phyloP scores from a whole-genome alignment of 2,113 vertebrate genomes.

The Dicaeum eximium region DNA sequence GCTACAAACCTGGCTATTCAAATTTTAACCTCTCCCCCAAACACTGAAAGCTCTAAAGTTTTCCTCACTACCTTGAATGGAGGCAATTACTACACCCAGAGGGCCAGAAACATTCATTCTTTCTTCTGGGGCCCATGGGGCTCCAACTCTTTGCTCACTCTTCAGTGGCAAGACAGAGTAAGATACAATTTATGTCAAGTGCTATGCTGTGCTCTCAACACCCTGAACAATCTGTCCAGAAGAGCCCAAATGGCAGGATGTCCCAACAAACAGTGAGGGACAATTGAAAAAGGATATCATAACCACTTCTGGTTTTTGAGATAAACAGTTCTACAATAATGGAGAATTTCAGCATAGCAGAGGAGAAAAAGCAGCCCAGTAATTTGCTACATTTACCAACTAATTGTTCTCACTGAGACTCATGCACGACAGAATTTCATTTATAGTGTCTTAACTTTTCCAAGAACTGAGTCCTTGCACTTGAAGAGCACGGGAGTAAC shows the following conservation, averaged over 20 bases:
- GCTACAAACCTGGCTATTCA: not conserved
- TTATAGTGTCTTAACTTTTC: not conserved
- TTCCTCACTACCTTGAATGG: not conserved
- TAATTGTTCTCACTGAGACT: not conserved
- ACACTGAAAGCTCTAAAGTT: not conserved
- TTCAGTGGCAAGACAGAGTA: not conserved
- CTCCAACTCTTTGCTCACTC: not conserved
- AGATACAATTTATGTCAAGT: not conserved
- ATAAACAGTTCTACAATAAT: not conserved
- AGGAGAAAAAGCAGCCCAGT: not conserved
- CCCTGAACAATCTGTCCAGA: not conserved
- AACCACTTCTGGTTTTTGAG: not conserved
- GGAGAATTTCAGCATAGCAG: not conserved
- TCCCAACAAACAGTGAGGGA: not conserved
- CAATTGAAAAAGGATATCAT: not conserved
- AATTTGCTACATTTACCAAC: not conserved
- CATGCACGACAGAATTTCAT: not conserved
- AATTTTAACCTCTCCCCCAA: not conserved
- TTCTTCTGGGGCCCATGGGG: not conserved
- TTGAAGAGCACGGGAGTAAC: not conserved
- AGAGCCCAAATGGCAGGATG: not conserved
- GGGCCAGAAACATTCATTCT: not conserved
- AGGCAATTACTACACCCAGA: not conserved
- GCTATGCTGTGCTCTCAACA: not conserved
- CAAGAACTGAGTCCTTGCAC: not conserved